phyloP scores from a whole-genome alignment of 1,140 invertebrate species.

The Bradysia coprophila region DNA sequence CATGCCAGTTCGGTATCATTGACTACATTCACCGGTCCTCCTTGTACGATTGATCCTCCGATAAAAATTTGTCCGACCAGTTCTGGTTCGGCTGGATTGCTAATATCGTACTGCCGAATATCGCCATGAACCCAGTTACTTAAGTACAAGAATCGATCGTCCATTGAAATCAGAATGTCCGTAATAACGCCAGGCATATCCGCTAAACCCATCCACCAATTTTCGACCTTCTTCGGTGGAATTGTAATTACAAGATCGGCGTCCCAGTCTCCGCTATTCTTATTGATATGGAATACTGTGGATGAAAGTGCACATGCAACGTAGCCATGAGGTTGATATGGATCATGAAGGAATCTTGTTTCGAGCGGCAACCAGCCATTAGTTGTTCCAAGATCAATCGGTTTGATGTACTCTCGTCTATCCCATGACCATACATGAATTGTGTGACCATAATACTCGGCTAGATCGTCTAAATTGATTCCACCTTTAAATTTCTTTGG shows the following conservation, averaged over 20 bases:
- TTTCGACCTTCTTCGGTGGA: conserved; percentile 55
- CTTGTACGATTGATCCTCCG: conserved; percentile 56
- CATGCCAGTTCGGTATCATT: conserved; percentile 47
- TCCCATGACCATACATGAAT: conserved; percentile 87
- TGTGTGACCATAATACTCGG: conserved; percentile 59
- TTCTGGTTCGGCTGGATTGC: conserved; percentile 59
- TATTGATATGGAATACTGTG: conserved; percentile 48
- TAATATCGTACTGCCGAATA: conserved; percentile 87
- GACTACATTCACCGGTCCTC: conserved; percentile 50
- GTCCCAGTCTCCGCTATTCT: conserved; percentile 40
- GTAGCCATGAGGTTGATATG: conserved; percentile 56
- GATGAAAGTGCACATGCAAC: conserved; percentile 67
- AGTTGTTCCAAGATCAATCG: conserved; percentile 64
- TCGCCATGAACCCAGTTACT: conserved; percentile 90
- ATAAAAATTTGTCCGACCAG: conserved; percentile 72
- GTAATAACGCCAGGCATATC: conserved; percentile 41
- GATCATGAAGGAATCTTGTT: conserved; percentile 85
- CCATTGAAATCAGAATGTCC: conserved; percentile 85
- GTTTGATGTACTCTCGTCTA: conserved; percentile 55
- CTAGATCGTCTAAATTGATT: conserved; percentile 40
- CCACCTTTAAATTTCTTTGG: conserved; percentile 69
- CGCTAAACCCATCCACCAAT: no score
- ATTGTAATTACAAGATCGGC: conserved; percentile 65
- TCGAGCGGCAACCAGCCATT: conserved; percentile 82
- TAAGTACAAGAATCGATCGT: conserved; percentile 84